Conservation (phyloP, 2,797 vertebrate genomes). For the Micromesistius poutassou region DNA sequence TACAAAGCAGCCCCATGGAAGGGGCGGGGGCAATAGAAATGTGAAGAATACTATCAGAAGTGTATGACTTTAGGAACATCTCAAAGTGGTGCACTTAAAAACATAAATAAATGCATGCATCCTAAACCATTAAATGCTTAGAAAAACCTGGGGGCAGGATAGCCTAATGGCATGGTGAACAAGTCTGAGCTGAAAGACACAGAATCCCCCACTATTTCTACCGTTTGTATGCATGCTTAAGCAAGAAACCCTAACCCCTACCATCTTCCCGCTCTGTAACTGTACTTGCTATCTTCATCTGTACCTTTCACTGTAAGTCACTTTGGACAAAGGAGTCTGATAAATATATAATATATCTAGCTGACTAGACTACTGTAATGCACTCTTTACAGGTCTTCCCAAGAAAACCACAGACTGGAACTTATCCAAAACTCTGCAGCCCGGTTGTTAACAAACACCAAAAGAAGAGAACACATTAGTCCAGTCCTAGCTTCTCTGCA, state of each 20-base stretch:
- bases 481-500: too few relatives aligned
- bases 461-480: too few relatives aligned
- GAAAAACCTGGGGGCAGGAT: background rate
- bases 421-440: too few relatives aligned
- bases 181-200: background rate
- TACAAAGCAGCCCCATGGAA: background rate
- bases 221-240: background rate
- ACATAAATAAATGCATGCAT: background rate
- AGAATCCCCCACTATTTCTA: background rate
- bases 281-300: background rate
- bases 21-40: background rate
- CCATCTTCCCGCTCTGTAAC: background rate
- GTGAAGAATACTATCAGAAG: background rate
- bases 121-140: background rate
- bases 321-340: too few relatives aligned
- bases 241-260: background rate
- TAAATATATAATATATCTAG: too few relatives aligned
- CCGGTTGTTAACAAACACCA: too few relatives aligned
- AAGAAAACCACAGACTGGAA: too few relatives aligned
- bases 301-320: too few relatives aligned
- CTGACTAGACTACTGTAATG: too few relatives aligned
- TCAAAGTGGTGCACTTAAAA: background rate
- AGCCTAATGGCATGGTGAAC: background rate
- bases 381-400: too few relatives aligned
- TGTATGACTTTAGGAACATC: background rate